Evolutionary conservation across 2,888 invertebrate genomes (phyloP), one percentile per base, ranked within the genome.

Genomic region (Apamea sordens): DNA sequence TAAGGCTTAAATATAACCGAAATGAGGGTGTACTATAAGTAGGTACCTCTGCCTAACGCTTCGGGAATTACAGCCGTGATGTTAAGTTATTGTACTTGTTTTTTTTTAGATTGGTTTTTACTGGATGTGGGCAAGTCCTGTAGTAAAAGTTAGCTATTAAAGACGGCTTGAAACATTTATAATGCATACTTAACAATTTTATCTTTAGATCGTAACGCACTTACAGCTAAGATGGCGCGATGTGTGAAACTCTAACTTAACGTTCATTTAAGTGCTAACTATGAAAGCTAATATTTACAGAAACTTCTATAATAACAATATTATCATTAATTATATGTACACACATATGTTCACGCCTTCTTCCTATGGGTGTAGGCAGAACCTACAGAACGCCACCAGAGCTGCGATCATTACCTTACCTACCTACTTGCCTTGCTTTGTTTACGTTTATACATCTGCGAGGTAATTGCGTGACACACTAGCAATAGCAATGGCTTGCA

Each of bases 241-340:
- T 85, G 88, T 88, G 88, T 77, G 85, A 88, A 88, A 81, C 87
- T 88, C 85, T 88, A 85, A 84, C 69, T 56, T 73, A 67, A 69
- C 41, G 67, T 77, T 63, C 59, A 56, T 85, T 68, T 61, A 50
- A 61, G 77, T 77, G 73, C 67, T 70, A 74, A 87, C 32, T 82
- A 78, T 69, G 56, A 71, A 80, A 77, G 67, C 32, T 53, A 77
- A 77, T 76, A 80, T 80, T 77, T 69, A 73, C 59, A 32, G 44
- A 59, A 79, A 76, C 70, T 76, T 81, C 32, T 72, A 21, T 72
- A 13, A 63, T 61, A 61, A 73, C 7, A 56, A 36, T 63, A 68
- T 32, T 7, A 63, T 63, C 18, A 63, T 63, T 32, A 63, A 63
- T 63, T 28, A 28, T 6, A 3, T 28, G 21, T 3, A 44, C 21